phyloP scores from a whole-genome alignment of 1,140 invertebrate species.

The Trachymyrmex cornetzi region DNA sequence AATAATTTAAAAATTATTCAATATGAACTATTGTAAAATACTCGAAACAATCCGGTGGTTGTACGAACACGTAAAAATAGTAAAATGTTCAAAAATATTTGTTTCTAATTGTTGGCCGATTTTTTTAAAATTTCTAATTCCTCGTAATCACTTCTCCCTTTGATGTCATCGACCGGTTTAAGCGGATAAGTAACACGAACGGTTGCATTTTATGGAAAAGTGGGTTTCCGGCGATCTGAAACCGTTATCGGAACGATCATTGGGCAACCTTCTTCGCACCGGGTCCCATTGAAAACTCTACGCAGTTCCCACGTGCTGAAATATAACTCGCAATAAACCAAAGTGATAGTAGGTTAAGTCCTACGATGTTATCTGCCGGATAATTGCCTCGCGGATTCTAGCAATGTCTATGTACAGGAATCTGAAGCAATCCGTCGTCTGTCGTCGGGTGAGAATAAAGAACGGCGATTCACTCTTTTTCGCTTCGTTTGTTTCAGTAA shows the following conservation, averaged over 20 bases:
- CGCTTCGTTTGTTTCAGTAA: constrained; percentile 41
- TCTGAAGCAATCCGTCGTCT: constrained; percentile 76
- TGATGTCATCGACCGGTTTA: constrained; percentile 67
- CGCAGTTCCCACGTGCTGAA: constrained; percentile 85
- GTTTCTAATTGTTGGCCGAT: background rate
- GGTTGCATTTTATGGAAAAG: constrained; percentile 82
- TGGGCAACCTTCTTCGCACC: constrained; percentile 85
- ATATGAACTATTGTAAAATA: background rate
- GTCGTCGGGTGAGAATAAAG: constrained; percentile 74
- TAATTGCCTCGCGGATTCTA: constrained; percentile 82
- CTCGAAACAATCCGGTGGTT: background rate
- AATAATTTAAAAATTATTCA: background rate
- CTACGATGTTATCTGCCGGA: constrained; percentile 83
- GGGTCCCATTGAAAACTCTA: constrained; percentile 81
- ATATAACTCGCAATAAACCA: constrained; percentile 85
- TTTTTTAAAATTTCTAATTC: constrained; percentile 14
- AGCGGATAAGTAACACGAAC: constrained; percentile 73
- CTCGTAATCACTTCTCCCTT: constrained; percentile 45
- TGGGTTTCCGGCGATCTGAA: constrained; percentile 84
- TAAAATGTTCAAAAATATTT: background rate
- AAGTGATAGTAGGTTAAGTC: constrained; percentile 86
- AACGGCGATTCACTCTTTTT: constrained; percentile 67
- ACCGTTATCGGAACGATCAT: constrained; percentile 84
- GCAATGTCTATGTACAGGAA: constrained; percentile 67
- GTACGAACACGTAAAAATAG: background rate